Base-by-base conservation (phyloP, 2,797 vertebrate genomes). In the Chromobotia macracanthus region DNA sequence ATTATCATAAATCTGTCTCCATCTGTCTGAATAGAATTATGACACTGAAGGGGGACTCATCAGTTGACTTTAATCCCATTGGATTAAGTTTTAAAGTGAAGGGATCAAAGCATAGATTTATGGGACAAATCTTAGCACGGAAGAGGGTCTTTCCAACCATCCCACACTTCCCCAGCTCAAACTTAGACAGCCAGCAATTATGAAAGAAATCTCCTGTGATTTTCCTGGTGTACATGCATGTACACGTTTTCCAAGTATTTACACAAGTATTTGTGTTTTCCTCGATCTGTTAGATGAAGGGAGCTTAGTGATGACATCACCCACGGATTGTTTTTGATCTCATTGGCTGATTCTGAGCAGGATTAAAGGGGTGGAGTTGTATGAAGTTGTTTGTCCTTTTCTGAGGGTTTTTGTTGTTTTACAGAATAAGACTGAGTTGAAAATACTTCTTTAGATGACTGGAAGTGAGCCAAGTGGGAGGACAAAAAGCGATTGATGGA, bases 11-110 rank as follows among this genome's bases (percentile, higher is more conserved):
- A 69, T 82, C 77, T 77, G 44, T 69, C 60, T 38, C 79, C 83
- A 83, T 86, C 81, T 84, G 85, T 60, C 80, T 76, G 31, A 61
- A 50, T 85, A 86, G 87, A 87, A 89, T 91, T 87, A 86, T 75
- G 84, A 83, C 85, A 82, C 77, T 71, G 83, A 87, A 79, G 85
- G 83, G 80, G 89, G 89, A 89, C 86, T 91, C 84, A 84, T 84
- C 88, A 78, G 38, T 71, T 68, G 82, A 85, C 84, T 85, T 80
- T 91, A 92, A 92, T 93, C 91, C 84, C 35, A 2, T 65, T 86
- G 89, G 92, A 93, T 93, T 92, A 93, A 80, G 51, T 67, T 15
- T 51, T 70, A 72, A 81, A 72, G 65, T 41, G 25, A 60, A 58
- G 53, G 28, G 79, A 50, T 79, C 55, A 77, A 81, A 85, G 74